Base-by-base conservation (phyloP, 2,888 invertebrate species). In the Omphaloscelis lunosa region DNA sequence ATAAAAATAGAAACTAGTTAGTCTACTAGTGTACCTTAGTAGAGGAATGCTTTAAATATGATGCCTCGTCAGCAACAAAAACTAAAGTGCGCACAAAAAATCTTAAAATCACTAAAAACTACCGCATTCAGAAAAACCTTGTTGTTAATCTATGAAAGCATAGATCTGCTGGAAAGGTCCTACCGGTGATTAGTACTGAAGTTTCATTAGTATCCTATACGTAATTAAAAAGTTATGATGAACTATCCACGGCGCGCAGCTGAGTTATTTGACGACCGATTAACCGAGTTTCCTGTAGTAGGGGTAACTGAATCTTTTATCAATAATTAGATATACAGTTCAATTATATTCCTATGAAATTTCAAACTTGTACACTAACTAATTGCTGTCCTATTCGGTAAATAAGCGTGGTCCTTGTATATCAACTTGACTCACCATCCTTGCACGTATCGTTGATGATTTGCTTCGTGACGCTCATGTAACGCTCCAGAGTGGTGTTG, bases 401-500 rank as follows among this genome's bases (percentile, higher is more conserved):
- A 53, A 27, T 53, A 34, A 56, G 20, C 1, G 17, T 48, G 12
- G 8, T 56, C 2, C 3, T 65, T n/a, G 12, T 65, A 74, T 11
- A 34, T 53, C 3, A 51, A 58, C 11, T 53, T 5, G 7, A 53
- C 90, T 89, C 81, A 96, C 96, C 96, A 72, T 93, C 88, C 71
- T 82, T 91, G 79, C 96, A 96, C 8, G 96, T 96, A 2, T 93
- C 93, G 70, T 95, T 93, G 27, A 96, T 89, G 1, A 94, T 75
- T 61, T 89, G 87, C 51, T 86, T 91, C 3, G 96, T 93, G 11
- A 96, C 96, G 79, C 95, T 96, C 86, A 94, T 86, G 84, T 96
- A 96, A 56, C 94, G 93, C 79, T 96, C 95, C 72, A 96, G 77
- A 1, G 95, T 94, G 39, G 84, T 91, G 85, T 95, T 95, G 89